A percentile compares a stretch with the other conserved stretches of the same genome.
Conservation (phyloP, 1,140 invertebrate genomes). For the Drosophila sproati region DNA sequence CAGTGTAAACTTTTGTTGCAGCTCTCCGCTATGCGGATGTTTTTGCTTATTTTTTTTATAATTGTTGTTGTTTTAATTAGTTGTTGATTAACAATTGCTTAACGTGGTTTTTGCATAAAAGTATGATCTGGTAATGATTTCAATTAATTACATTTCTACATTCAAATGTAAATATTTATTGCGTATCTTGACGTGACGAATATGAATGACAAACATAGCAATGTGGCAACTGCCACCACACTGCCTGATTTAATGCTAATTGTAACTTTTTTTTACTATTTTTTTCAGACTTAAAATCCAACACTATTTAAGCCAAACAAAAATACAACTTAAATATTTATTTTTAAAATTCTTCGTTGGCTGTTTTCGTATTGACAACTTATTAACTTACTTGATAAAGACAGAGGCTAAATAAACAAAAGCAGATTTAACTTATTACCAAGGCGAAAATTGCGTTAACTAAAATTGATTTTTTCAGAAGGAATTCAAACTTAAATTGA, state of each 20-base stretch:
- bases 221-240: no score
- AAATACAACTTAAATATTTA: neutral
- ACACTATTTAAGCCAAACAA: neutral
- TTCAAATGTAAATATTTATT: neutral
- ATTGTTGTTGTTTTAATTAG: conserved; percentile 5
- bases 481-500: no score
- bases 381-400: neutral
- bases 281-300: neutral
- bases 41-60: neutral
- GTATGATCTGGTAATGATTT: neutral
- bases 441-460: no score
- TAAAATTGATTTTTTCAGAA: no score
- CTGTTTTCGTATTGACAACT: neutral
- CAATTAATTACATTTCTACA: neutral
- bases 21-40: neutral
- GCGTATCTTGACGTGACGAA: no score
- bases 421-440: no score
- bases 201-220: no score
- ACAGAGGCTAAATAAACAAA: no score
- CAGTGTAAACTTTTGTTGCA: conserved; percentile 4
- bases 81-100: conserved; percentile 22
- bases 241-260: no score
- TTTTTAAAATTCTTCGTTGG: neutral
- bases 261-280: neutral
- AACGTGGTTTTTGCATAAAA: neutral